Evolutionary conservation across 2,888 invertebrate species (phyloP).

Genomic region (Drosophila seclusa): DNA sequence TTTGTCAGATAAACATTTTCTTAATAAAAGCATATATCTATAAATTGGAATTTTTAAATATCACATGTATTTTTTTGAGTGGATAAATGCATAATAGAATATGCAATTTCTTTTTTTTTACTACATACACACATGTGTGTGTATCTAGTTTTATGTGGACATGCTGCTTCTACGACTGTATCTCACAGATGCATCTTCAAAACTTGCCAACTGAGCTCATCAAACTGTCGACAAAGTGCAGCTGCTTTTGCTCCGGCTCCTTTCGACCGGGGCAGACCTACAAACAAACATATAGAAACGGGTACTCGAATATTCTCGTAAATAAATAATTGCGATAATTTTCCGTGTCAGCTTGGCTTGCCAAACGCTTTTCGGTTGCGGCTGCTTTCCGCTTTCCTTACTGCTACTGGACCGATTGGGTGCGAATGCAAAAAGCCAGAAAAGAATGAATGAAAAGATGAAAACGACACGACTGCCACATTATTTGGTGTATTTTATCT

Average conservation of each 20-base stretch:
- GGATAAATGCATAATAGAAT: not conserved
- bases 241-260: constrained; percentile 37
- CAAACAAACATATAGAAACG: not conserved
- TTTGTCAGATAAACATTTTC: no score
- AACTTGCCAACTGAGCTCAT: constrained; percentile 59
- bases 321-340: constrained; percentile 65
- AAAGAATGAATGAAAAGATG: not conserved
- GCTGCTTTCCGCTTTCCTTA: constrained; percentile 8
- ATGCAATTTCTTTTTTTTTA: not conserved
- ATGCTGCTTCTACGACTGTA: constrained; percentile 9
- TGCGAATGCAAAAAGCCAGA: constrained; percentile 21
- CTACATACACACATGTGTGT: not conserved
- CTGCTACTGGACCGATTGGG: constrained; percentile 42
- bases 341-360: constrained; percentile 62
- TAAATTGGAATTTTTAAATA: not conserved
- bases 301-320: constrained; percentile 10
- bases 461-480: constrained; percentile 16
- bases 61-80: not conserved
- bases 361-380: constrained; percentile 46
- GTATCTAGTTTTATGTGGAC: not conserved
- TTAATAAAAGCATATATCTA: no score
- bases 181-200: constrained; percentile 39
- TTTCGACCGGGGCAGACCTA: not conserved
- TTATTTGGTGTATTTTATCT: constrained; percentile 51
- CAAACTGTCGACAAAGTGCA: constrained; percentile 73